Evolutionary conservation across 2,113 vertebrate genomes (phyloP), one percentile per base, ranked within the genome.

Genomic region (Channa maculata): DNA sequence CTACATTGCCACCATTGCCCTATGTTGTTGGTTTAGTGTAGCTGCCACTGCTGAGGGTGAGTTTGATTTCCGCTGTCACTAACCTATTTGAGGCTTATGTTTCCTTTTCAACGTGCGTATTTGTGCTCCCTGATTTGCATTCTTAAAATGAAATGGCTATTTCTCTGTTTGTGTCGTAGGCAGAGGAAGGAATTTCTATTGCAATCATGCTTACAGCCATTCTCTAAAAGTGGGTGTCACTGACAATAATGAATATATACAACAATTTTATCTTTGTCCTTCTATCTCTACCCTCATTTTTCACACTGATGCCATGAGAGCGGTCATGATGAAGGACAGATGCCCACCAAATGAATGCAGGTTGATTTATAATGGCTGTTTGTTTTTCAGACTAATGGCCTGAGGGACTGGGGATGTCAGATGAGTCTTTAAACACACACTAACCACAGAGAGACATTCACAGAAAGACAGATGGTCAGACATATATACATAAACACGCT

Each of bases 321-420:
- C 12, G n/a, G 2, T 52, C 34, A 1, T 2, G n/a, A 4, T 24
- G 49, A 65, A n/a, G 53, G 53, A 39, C n/a, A 4, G 39, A 43
- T 46, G 48, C 3, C 44, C 37, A 14, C 48, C 33, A 41, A 58
- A 15, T 15, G 24, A 34, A 53, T 46, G 48, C 44, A n/a, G 36
- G 54, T 64, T 59, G 62, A 59, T 81, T 71, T 50, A 49, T 34
- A 24, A 37, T 3, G 44, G 38, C 15, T 67, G 33, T 43, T 65
- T 64, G 13, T 71, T 12, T 67, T n/a, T 39, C 36, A 13, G 15
- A 1, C 13, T 8, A 66, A 50, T 37, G 36, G 37, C 65, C 51
- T 12, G 46, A 70, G 43, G 53, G 2, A 36, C 10, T 14, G 14
- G 3, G 44, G 38, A 50, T 34, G 14, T 45, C 39, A 8, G 37